Conservation (phyloP, 92 coral and sea anemone species). For the Muricea muricata region DNA sequence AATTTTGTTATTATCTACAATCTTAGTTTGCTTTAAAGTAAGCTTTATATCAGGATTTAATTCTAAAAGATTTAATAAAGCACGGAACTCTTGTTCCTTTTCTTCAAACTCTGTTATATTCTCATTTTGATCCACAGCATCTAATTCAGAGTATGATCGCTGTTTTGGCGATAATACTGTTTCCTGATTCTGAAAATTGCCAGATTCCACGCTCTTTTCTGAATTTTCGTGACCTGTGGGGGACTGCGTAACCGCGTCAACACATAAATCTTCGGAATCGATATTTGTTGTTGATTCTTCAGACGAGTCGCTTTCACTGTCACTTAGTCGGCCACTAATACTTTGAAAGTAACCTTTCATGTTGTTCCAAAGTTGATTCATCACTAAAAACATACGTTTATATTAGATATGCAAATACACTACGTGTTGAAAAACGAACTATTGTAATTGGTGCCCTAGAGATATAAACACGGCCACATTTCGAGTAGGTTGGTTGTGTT, state of each 20-base stretch:
- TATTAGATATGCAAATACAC: no score
- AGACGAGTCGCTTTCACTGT: background rate
- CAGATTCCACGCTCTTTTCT: background rate
- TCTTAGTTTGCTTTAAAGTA: conserved; percentile 5
- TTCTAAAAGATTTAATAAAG: background rate
- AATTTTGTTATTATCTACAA: conserved; percentile 10
- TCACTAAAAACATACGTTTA: background rate
- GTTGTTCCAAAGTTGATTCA: background rate
- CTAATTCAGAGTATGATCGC: background rate
- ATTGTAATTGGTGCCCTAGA: no score
- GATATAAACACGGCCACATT: no score
- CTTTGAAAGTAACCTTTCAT: background rate
- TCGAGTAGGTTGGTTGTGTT: no score
- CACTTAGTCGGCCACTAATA: background rate
- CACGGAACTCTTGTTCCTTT: background rate
- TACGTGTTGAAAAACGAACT: no score
- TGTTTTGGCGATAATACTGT: background rate
- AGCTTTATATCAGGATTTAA: conserved; percentile 17
- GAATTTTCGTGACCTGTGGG: background rate
- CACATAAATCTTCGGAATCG: background rate
- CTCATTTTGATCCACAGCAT: background rate
- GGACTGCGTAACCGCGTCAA: background rate
- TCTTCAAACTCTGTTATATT: background rate
- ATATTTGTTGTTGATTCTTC: background rate
- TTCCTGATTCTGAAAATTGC: background rate